phyloP scores from a whole-genome alignment of 2,113 vertebrate genomes.

The Oxygymnocypris stewartii region DNA sequence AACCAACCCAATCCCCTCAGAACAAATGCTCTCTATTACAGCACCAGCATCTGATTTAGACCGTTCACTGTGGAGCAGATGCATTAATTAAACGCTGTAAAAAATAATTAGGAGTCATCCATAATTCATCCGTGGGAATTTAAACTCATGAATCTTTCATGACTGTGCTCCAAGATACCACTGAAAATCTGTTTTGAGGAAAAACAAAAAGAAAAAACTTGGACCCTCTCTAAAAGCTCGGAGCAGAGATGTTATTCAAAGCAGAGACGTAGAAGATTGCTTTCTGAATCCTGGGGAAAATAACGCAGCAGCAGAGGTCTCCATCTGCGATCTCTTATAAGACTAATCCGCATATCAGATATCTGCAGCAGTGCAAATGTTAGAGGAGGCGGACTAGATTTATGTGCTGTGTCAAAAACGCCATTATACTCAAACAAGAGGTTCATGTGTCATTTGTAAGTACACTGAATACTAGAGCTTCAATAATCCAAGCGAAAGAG shows the following conservation, averaged over 20 bases:
- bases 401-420: constrained; percentile 24
- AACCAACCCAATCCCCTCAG: constrained; percentile 9
- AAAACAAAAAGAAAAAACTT: background rate
- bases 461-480: background rate
- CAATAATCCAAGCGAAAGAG: background rate
- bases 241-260: constrained; percentile 14
- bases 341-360: constrained; percentile 30
- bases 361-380: constrained; percentile 25
- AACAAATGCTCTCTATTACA: constrained; percentile 45
- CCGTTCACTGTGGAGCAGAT: constrained; percentile 14
- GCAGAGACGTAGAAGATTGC: background rate
- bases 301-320: background rate
- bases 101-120: constrained; percentile 58
- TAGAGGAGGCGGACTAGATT: constrained; percentile 27
- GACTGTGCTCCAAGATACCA: constrained; percentile 31
- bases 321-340: constrained; percentile 27
- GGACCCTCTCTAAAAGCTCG: background rate
- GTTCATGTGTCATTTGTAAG: constrained; percentile 31
- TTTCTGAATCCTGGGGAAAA: constrained; percentile 22
- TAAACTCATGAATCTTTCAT: constrained; percentile 54
- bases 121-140: constrained; percentile 55
- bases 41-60: constrained; percentile 37
- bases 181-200: background rate
- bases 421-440: constrained; percentile 36
- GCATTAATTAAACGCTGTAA: constrained; percentile 56